Evolutionary conservation across 2,797 vertebrate species (phyloP), one percentile per base, ranked within the genome.

Genomic region (Falco berigora): DNA sequence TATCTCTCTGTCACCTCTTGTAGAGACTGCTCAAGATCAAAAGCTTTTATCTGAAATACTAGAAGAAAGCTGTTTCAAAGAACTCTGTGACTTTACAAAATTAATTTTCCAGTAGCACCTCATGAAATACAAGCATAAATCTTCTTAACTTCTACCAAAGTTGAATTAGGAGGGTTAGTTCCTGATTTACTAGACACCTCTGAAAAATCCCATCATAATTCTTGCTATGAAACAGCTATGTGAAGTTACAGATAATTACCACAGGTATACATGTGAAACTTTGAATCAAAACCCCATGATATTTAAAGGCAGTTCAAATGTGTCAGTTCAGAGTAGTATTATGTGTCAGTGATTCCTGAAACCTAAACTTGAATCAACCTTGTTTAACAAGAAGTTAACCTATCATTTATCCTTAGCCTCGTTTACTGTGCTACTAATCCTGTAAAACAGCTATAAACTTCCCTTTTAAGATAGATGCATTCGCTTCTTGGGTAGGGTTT

Each of bases 1-100:
- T 97, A 98, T 62, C 66, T 93, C 42, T 98, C 97, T 56, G 81
- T 97, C 83, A 98, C 92, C 55, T 98, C 98, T 95, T 96, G 96
- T 67, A 99, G 96, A 84, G 97, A 97, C 85, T 78, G 97, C 91
- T 98, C 97, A 34, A 98, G 98, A 91, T 87, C 95, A 64, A 94
- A 91, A 50, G 97, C 96, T 53, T 95, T 96, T 12, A 91, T 93
- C 91, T 97, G 98, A 77, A 98, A 97, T 30, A 92, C 98, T 98
- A 52, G 75, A 74, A 77, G 32, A 93, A 84, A 79, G 21, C 10
- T 62, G 22, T 92, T 95, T 86, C 34, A 95, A 86, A 87, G 59
- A 92, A 42, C 34, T 73, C 61, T 30, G 18, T 74, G 44, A 78
- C 62, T 95, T 89, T 27, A 71, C 27, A 44, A 76, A 79, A 76